Evolutionary conservation across 2,113 vertebrate species (phyloP).

Genomic region (Datnioides undecimradiatus): DNA sequence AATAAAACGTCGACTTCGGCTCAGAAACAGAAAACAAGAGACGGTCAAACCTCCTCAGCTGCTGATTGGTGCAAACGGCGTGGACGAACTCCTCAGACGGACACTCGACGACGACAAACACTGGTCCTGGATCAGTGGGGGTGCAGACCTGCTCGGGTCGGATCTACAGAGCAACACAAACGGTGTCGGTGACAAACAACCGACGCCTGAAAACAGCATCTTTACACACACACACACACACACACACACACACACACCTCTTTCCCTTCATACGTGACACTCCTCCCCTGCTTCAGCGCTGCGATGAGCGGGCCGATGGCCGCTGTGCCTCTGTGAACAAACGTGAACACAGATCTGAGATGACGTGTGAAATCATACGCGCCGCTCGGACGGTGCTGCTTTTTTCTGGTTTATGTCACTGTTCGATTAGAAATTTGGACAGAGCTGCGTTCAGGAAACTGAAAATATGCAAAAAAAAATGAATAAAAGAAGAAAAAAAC

Average conservation of each 20-base stretch:
- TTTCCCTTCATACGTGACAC: slow-evolving; percentile 87
- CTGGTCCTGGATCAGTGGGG: slow-evolving; percentile 86
- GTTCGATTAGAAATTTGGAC: too few species aligned
- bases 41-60: slow-evolving; percentile 61
- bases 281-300: slow-evolving; percentile 89
- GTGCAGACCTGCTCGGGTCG: slow-evolving; percentile 92
- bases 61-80: slow-evolving; percentile 81
- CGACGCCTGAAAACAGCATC: too few species aligned
- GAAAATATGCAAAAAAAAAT: too few species aligned
- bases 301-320: slow-evolving; percentile 92
- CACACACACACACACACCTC: too few species aligned
- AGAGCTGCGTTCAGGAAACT: too few species aligned
- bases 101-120: slow-evolving; percentile 93
- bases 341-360: too few species aligned
- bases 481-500: too few species aligned
- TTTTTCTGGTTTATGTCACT: too few species aligned
- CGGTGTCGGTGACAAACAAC: neutral
- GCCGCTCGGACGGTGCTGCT: too few species aligned
- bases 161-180: slow-evolving; percentile 86
- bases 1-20: too few species aligned
- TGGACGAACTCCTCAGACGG: slow-evolving; percentile 90
- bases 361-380: too few species aligned
- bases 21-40: neutral
- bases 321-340: slow-evolving; percentile 92
- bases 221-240: too few species aligned